These are phyloP conservation scores for Caenorhabditis japonica DNA, from an alignment of 2,888 invertebrate genomes.

Conservation along the genomic window DNA sequence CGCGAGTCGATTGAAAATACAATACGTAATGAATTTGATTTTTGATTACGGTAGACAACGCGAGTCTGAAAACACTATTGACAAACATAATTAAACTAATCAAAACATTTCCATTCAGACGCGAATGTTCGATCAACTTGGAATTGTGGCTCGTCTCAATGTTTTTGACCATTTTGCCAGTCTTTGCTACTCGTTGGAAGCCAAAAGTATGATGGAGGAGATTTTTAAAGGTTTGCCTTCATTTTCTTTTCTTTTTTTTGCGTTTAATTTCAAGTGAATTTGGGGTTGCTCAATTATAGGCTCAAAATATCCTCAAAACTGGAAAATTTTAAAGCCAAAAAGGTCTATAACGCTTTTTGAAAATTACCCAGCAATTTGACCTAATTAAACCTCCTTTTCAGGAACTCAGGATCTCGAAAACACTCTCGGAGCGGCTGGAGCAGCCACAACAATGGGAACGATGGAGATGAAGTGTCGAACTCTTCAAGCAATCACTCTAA, in stretches of 20 bases:
- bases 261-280: too few species aligned
- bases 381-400: slow-evolving; percentile 1
- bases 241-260: background rate
- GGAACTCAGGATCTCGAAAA: slow-evolving; percentile 23
- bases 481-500: slow-evolving; percentile 47
- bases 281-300: too few species aligned
- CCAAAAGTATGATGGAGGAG: slow-evolving; percentile 28
- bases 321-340: too few species aligned
- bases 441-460: slow-evolving; percentile 48
- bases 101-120: slow-evolving; percentile 32
- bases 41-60: too few species aligned
- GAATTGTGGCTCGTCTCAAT: slow-evolving; percentile 35
- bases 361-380: background rate
- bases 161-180: slow-evolving; percentile 57
- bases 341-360: too few species aligned
- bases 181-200: slow-evolving; percentile 41
- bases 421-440: slow-evolving; percentile 35
- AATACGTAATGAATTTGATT: too few species aligned
- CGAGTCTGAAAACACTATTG: too few species aligned
- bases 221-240: slow-evolving; percentile 10
- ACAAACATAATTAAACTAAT: too few species aligned
- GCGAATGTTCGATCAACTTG: slow-evolving; percentile 43
- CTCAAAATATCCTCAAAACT: too few species aligned
- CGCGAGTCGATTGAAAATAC: too few species aligned
- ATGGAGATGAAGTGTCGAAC: slow-evolving; percentile 46